These are phyloP conservation scores for Astyanax mexicanus DNA, from an alignment of 2,797 vertebrate genomes.

Conservation along the genomic window DNA sequence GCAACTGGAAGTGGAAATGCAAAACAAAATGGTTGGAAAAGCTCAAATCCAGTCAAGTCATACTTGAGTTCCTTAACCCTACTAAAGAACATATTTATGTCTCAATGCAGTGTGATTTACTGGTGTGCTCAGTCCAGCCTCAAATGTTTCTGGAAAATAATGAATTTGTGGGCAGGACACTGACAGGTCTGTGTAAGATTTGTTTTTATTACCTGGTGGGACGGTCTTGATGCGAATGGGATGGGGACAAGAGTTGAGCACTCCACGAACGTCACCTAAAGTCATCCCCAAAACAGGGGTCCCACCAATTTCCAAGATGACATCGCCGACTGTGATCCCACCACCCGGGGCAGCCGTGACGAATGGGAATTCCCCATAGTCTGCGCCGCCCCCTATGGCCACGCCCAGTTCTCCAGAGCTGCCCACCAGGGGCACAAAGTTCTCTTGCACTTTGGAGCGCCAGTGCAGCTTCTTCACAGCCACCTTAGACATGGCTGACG, in stretches of 20 bases:
- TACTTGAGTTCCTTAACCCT: too few species aligned
- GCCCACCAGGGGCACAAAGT: conserved; percentile 74
- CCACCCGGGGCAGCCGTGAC: conserved; percentile 77
- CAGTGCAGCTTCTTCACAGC: conserved; percentile 82
- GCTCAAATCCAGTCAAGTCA: too few species aligned
- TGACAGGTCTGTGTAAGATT: background rate
- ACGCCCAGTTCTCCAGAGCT: conserved; percentile 78
- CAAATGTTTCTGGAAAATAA: too few species aligned
- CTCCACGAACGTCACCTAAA: conserved; percentile 80
- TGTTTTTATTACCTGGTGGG: conserved; percentile 70
- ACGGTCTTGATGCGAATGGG: conserved; percentile 84
- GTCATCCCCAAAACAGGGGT: conserved; percentile 82
- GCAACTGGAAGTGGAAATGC: too few species aligned
- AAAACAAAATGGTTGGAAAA: too few species aligned
- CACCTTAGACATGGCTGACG: conserved; percentile 77
- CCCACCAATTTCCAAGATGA: conserved; percentile 81
- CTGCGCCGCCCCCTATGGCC: conserved; percentile 78
- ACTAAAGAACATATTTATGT: too few species aligned
- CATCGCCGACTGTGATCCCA: conserved; percentile 76
- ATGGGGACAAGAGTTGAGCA: conserved; percentile 80
- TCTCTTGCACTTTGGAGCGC: conserved; percentile 83
- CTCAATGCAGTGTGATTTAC: too few species aligned
- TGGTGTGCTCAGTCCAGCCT: too few species aligned
- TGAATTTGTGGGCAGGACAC: background rate
- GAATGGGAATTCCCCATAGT: conserved; percentile 82